These are phyloP conservation scores for Palloptera scutellata DNA, from an alignment of 2,888 invertebrate genomes.

Conservation along the genomic window DNA sequence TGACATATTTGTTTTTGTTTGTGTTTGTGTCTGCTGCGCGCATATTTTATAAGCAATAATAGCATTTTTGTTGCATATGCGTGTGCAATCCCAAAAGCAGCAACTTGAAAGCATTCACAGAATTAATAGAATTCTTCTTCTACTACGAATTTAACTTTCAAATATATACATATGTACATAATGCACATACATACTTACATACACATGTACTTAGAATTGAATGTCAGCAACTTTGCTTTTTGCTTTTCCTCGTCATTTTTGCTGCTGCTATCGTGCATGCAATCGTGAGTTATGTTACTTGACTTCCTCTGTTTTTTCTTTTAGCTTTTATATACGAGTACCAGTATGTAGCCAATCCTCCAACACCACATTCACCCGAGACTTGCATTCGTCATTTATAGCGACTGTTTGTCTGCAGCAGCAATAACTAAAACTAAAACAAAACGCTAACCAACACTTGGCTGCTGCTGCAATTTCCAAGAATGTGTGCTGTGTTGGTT, in stretches of 20 bases:
- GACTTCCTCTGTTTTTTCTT: neutral
- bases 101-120: too few species aligned
- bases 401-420: slow-evolving; percentile 46
- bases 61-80: slow-evolving; percentile 20
- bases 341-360: neutral
- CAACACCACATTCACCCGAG: slow-evolving; percentile 3
- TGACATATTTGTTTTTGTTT: slow-evolving; percentile 51
- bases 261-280: neutral
- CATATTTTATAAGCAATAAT: slow-evolving; percentile 25
- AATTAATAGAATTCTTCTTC: too few species aligned
- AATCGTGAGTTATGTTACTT: neutral
- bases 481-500: too few species aligned
- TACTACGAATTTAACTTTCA: too few species aligned
- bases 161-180: neutral
- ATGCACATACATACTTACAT: too few species aligned
- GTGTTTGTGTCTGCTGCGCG: slow-evolving; percentile 9
- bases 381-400: slow-evolving; percentile 37
- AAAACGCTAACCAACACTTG: too few species aligned
- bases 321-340: neutral
- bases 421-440: slow-evolving; percentile 17
- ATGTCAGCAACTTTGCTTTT: neutral
- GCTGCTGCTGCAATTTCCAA: too few species aligned
- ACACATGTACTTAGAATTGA: too few species aligned
- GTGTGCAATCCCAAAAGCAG: too few species aligned
- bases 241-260: neutral